phyloP scores from a whole-genome alignment of 1,140 invertebrate genomes.

The Pseudomyrmex pallidus region DNA sequence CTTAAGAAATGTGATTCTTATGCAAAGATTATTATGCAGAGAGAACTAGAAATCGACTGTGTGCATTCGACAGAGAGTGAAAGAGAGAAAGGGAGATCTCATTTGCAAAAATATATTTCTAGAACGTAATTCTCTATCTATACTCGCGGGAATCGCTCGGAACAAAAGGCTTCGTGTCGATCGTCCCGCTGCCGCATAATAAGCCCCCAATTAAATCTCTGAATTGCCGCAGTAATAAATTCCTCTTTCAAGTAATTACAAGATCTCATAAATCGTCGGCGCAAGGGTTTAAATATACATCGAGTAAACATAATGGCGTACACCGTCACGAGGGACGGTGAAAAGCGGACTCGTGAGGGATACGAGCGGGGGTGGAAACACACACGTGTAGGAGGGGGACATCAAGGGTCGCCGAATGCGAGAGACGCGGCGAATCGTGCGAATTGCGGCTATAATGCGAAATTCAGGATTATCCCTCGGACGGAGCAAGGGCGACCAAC shows the following conservation, averaged over 20 bases:
- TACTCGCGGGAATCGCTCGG: background rate
- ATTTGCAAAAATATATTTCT: conserved; percentile 1
- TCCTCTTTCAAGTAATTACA: conserved; percentile 27
- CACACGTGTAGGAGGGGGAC: conserved; percentile 42
- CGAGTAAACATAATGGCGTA: conserved; percentile 38
- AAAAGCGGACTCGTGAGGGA: conserved; percentile 24
- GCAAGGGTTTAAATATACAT: conserved; percentile 34
- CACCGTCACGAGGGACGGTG: conserved; percentile 30
- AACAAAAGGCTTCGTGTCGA: background rate
- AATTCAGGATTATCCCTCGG: conserved; percentile 70
- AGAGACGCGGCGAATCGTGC: conserved; percentile 64
- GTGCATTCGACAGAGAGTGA: too few species aligned
- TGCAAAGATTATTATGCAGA: too few species aligned
- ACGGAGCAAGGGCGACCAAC: conserved; percentile 24
- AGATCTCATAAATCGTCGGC: conserved; percentile 19
- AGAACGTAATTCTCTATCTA: background rate
- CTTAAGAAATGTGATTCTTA: too few species aligned
- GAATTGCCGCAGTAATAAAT: conserved; percentile 8
- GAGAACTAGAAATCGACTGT: too few species aligned
- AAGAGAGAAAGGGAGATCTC: too few species aligned
- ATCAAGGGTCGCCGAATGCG: conserved; percentile 58
- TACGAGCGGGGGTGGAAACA: background rate
- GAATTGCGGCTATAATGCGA: conserved; percentile 73
- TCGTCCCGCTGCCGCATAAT: background rate
- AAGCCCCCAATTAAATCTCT: conserved; percentile 4